Conservation (phyloP, 64 coral and sea anemone species). For the Dendronephthya gigantea region DNA sequence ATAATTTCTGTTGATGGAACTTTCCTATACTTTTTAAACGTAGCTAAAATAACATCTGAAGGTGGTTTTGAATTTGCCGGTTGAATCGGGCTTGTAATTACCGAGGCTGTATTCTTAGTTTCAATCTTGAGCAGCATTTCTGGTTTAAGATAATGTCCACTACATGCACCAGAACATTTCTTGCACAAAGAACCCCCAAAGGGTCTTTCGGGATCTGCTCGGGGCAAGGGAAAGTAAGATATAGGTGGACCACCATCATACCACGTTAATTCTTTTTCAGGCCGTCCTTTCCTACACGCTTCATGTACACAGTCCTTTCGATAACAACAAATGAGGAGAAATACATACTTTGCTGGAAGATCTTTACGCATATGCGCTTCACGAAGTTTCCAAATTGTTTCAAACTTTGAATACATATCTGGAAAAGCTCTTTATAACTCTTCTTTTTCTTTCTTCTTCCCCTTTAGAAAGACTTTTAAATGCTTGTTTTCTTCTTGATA, state of each 20-base stretch:
- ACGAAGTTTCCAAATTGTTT: slow-evolving; percentile 25
- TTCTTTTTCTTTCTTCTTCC: slow-evolving; percentile 7
- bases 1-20: slow-evolving; percentile 16
- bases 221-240: slow-evolving; percentile 8
- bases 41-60: slow-evolving; percentile 25
- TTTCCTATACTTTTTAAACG: slow-evolving; percentile 22
- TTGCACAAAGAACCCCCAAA: slow-evolving; percentile 15
- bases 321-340: slow-evolving; percentile 31
- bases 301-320: slow-evolving; percentile 34
- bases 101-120: neutral
- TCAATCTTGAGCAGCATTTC: slow-evolving; percentile 14
- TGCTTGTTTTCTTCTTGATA: slow-evolving; percentile 24
- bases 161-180: slow-evolving; percentile 16
- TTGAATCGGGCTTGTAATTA: slow-evolving; percentile 7
- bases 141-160: slow-evolving; percentile 44
- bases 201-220: slow-evolving; percentile 25
- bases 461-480: slow-evolving; percentile 43
- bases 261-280: slow-evolving; percentile 17
- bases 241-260: slow-evolving; percentile 35
- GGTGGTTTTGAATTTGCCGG: slow-evolving; percentile 20
- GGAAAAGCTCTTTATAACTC: slow-evolving; percentile 8
- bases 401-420: slow-evolving; percentile 16
- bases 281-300: slow-evolving; percentile 19
- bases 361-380: slow-evolving; percentile 15
- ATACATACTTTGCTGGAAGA: slow-evolving; percentile 40